phyloP scores from a whole-genome alignment of 2,797 vertebrate species.

The Artibeus lituratus region DNA sequence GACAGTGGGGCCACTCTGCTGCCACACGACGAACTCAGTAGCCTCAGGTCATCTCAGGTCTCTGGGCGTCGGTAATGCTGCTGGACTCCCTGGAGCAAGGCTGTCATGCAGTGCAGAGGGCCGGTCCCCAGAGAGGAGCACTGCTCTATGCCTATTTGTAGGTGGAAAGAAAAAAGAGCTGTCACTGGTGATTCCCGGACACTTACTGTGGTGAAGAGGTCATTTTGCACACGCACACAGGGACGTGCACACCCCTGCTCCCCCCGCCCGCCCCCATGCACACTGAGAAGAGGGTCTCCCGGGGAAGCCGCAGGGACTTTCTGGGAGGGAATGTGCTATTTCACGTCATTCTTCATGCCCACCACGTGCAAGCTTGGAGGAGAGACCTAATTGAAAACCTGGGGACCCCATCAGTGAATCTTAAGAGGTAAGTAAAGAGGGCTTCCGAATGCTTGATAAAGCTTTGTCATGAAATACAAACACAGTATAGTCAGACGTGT shows the following conservation, averaged over 20 bases:
- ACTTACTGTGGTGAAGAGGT: background rate
- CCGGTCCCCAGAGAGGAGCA: accelerated
- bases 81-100: background rate
- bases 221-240: too few species aligned
- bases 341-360: background rate
- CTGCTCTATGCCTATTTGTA: background rate
- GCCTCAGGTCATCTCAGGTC: background rate
- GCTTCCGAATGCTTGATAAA: too few species aligned
- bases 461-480: background rate
- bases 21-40: accelerated
- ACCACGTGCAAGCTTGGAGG: background rate
- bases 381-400: background rate
- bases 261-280: accelerated
- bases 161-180: background rate
- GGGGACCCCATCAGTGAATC: background rate
- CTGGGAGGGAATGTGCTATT: accelerated
- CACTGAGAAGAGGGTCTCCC: background rate
- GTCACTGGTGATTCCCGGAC: background rate
- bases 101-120: background rate
- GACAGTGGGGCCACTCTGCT: background rate
- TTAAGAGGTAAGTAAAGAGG: background rate
- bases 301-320: too few species aligned
- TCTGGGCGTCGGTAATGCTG: background rate
- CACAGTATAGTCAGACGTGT: accelerated
- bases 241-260: background rate